A percentile compares a stretch with the other conserved stretches of the same genome.
These are phyloP conservation scores for Patagioenas fasciata DNA, from an alignment of 2,113 vertebrate genomes.

Conservation along the genomic window DNA sequence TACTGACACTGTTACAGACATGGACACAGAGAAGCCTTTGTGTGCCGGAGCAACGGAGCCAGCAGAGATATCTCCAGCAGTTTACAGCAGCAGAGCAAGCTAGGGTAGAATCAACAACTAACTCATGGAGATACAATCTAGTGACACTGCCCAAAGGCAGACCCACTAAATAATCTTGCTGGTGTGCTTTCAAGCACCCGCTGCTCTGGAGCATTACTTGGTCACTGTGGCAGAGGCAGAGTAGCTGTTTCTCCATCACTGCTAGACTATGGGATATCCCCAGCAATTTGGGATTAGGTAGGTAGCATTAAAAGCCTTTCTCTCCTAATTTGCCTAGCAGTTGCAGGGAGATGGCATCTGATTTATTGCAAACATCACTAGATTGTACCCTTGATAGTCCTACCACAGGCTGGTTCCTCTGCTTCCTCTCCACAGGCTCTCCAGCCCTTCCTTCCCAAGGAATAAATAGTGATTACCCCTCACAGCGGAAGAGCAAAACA, in stretches of 20 bases:
- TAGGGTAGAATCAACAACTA: neutral
- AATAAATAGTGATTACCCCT: neutral
- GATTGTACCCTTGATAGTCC: neutral
- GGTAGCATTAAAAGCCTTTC: neutral
- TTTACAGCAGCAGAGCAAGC: neutral
- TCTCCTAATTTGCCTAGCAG: neutral
- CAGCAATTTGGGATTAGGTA: neutral
- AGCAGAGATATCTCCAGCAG: constrained; percentile 56
- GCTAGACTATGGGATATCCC: neutral
- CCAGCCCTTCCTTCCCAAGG: neutral
- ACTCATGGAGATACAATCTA: neutral
- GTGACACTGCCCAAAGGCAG: neutral
- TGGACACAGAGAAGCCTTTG: constrained; percentile 24
- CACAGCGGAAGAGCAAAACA: neutral
- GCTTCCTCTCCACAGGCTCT: neutral
- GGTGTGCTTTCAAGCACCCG: neutral
- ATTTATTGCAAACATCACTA: rapidly evolving
- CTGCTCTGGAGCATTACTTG: rapidly evolving
- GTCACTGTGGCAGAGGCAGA: neutral
- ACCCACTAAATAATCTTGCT: neutral
- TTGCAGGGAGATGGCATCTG: neutral
- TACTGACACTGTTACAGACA: neutral
- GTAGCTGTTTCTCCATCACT: neutral
- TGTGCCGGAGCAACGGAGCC: constrained; percentile 22
- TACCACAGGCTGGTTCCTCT: neutral